phyloP scores from a whole-genome alignment of 2,113 vertebrate species.

The Lepus europaeus region DNA sequence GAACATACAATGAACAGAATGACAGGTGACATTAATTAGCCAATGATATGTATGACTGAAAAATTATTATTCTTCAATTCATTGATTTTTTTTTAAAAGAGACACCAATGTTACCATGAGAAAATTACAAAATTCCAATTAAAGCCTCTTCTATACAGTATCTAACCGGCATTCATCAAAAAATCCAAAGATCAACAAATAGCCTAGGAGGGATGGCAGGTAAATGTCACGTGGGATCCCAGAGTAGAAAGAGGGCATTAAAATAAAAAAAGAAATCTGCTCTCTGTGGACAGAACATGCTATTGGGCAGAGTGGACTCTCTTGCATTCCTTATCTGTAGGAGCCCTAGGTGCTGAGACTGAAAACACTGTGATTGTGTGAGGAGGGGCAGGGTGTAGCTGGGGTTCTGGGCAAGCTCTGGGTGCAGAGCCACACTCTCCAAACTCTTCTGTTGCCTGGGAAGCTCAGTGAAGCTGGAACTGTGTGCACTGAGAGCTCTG shows the following conservation, averaged over 20 bases:
- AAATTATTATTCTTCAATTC: neutral
- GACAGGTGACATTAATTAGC: neutral
- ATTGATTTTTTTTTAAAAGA: neutral
- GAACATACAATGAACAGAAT: neutral
- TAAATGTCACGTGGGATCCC: neutral
- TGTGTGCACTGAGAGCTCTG: no score
- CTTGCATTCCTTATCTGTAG: no score
- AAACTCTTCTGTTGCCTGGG: no score
- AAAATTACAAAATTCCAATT: neutral
- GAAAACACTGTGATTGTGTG: no score
- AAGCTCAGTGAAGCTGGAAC: no score
- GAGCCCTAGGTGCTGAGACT: no score
- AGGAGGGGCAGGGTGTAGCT: no score
- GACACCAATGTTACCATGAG: neutral
- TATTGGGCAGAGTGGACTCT: no score
- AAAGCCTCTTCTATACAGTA: neutral
- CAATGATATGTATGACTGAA: neutral
- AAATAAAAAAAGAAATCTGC: neutral
- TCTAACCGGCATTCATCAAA: neutral
- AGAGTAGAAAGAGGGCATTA: neutral
- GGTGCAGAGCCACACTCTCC: no score
- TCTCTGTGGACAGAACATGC: no score
- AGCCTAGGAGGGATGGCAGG: neutral
- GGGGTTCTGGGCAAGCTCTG: no score
- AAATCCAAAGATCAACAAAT: neutral